Evolutionary conservation across 2,888 invertebrate genomes (phyloP), one percentile per base, ranked within the genome.

Genomic region (Caradrina kadenii): DNA sequence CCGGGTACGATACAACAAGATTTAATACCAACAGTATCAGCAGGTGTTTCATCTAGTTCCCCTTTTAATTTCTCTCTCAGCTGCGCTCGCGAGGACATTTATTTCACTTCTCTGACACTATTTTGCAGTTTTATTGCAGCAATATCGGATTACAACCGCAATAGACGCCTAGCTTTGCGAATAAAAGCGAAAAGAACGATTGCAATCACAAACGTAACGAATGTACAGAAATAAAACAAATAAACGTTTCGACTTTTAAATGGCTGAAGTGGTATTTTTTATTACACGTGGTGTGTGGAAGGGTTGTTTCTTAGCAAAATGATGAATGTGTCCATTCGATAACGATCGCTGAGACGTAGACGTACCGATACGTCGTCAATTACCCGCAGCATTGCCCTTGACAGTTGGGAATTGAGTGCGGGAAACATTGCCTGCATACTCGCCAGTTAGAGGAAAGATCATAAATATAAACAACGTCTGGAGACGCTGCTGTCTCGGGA

Each of bases 381-480:
- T 85, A 82, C 65, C 58, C 66, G 54, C 69, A 60, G 76, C 71
- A 81, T 83, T 83, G 81, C 64, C 81, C 75, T 78, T 84, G 83
- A 84, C 84, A 85, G 86, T 77, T 81, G 45, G 65, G 74, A 85
- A 86, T 84, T 82, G 81, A 86, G 78, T 85, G 67, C 72, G 69
- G 82, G 81, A 87, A 86, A 81, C 78, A 82, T 83, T 81, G 80
- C 73, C 80, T 86, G 78, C 82, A 82, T 82, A 83, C 74, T 83
- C 79, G 70, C 69, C 81, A 83, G 85, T 82, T 75, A 71, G 52
- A 80, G 50, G 10, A 79, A 79, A 78, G 67, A 79, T 82, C 85
- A 88, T 88, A 88, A 85, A 88, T 85, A 88, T 85, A 90, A 85
- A 88, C 86, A 86, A 82, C 74, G 81, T 70, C 82, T 78, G 76